Evolutionary conservation across 2,888 invertebrate species (phyloP), one percentile per base, ranked within the genome.

Genomic region (Hipparchia semele): DNA sequence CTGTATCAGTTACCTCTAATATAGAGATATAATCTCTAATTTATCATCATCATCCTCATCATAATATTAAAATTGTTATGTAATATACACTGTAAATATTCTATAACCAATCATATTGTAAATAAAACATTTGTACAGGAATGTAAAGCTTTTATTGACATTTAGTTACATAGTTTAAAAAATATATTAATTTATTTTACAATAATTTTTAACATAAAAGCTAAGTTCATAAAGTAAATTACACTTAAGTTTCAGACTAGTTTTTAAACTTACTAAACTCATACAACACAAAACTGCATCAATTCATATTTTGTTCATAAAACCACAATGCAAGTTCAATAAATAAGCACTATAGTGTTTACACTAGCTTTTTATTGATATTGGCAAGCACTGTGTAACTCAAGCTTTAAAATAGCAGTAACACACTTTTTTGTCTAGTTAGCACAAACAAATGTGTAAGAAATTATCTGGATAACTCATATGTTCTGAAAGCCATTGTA

Each of bases 381-480:
- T n/a, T 56, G 13, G 39, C 33, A n/a, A 33, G 8, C n/a, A 66
- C 33, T 39, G 53, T 46, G 53, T 49, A 64, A 13, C 49, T 49
- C n/a, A 49, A 64, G 62, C 62, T 8, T 49, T 6, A 60, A 60
- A 60, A 45, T 9, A 62, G 8, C 13, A 60, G 12, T 9, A 46
- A 13, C 13, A 49, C 49, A 39, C 1, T 54, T 23, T 23, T 23
- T 23, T 67, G 23, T 10, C 5, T 3, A 53, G 6, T 74, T 76
- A 80, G 74, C 80, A 80, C 68, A 96, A 86, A 86, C 96, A 96
- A 80, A 99, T 95, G 94, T 99, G 99, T 77, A 99, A 94, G 91
- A 99, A 99, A 93, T 99, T 99, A 89, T 99, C 99, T 0, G 99
- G 99, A 91, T 99, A 99, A 88, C 99, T 98, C 83, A 99, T 94